These are phyloP conservation scores for Lochmaea capreae DNA, from an alignment of 2,888 invertebrate genomes.

Conservation along the genomic window DNA sequence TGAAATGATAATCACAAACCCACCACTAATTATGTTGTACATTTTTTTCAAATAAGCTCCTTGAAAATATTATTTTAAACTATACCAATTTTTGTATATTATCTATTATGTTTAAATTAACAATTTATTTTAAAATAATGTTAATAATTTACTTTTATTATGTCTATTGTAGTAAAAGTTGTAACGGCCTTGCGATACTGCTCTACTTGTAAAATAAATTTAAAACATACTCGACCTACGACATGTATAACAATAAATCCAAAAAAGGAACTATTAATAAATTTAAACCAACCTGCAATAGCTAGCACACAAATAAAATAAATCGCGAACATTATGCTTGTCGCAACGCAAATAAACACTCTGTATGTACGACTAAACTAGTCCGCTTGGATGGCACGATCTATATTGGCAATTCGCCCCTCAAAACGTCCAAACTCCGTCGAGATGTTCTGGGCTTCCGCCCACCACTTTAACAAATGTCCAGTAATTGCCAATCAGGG, in stretches of 20 bases:
- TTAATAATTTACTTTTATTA: neutral
- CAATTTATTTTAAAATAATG: neutral
- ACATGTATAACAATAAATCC: slow-evolving; percentile 10
- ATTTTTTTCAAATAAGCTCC: too few species aligned
- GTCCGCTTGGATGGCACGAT: slow-evolving; percentile 16
- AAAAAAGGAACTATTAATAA: slow-evolving; percentile 30
- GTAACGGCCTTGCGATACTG: neutral
- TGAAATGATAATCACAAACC: too few species aligned
- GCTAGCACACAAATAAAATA: slow-evolving; percentile 17
- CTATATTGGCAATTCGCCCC: slow-evolving; percentile 51
- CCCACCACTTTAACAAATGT: slow-evolving; percentile 29
- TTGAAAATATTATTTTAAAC: too few species aligned
- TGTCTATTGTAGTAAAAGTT: neutral
- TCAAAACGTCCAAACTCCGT: slow-evolving; percentile 34
- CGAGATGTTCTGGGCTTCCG: slow-evolving; percentile 25
- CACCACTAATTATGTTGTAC: too few species aligned
- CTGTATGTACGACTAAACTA: slow-evolving; percentile 15
- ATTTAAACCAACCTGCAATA: slow-evolving; percentile 34
- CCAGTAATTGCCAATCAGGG: slow-evolving; percentile 32
- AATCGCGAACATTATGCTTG: slow-evolving; percentile 14
- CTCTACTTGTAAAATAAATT: slow-evolving; percentile 12
- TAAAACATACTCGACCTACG: slow-evolving; percentile 7
- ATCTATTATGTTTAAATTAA: too few species aligned
- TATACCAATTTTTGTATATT: too few species aligned
- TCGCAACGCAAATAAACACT: slow-evolving; percentile 16